Conservation (phyloP, 2,888 invertebrate species). For the Brenthis ino region DNA sequence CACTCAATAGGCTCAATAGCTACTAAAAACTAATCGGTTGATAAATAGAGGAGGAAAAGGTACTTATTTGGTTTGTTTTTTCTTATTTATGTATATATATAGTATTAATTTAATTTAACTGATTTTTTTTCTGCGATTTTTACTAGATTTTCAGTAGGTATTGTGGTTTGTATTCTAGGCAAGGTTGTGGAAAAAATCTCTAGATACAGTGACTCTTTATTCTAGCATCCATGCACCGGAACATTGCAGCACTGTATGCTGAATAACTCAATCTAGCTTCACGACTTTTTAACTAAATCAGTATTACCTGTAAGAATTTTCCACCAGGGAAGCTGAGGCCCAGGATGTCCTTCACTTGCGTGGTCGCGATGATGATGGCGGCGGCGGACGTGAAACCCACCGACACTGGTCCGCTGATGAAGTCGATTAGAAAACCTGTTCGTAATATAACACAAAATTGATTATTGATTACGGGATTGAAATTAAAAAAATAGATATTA, state of each 20-base stretch:
- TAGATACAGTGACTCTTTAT: neutral
- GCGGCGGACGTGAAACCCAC: constrained; percentile 92
- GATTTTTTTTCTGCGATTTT: too few species aligned
- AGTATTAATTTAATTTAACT: too few species aligned
- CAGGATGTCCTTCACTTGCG: constrained; percentile 89
- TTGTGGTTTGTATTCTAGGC: too few species aligned
- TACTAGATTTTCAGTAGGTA: too few species aligned
- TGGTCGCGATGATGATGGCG: constrained; percentile 90
- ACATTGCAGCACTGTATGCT: neutral
- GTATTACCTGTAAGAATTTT: constrained; percentile 84
- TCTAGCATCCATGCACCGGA: too few species aligned
- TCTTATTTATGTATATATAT: too few species aligned
- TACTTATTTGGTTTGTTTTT: too few species aligned
- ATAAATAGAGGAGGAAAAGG: too few species aligned
- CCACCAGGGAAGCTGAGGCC: constrained; percentile 86
- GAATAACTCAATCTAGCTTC: too few species aligned
- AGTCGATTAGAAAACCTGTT: constrained; percentile 90
- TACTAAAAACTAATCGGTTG: too few species aligned
- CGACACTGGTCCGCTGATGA: constrained; percentile 92
- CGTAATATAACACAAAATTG: neutral
- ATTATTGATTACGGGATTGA: neutral
- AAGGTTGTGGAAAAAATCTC: too few species aligned
- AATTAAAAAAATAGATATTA: neutral
- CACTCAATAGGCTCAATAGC: too few species aligned
- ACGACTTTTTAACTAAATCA: neutral